phyloP scores from a whole-genome alignment of 2,888 invertebrate genomes.

The Philaethria dido region DNA sequence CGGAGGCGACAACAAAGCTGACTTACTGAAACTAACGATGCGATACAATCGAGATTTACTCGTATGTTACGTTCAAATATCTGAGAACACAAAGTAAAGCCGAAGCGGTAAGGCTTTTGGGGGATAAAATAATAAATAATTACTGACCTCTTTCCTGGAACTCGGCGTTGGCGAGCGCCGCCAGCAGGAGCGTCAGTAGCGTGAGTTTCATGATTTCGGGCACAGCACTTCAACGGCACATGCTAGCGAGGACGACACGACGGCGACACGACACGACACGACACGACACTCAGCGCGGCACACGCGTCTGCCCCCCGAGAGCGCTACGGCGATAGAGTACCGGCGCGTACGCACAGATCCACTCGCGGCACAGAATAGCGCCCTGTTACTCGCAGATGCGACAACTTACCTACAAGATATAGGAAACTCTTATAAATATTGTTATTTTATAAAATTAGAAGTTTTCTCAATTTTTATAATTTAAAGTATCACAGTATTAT shows the following conservation, averaged over 20 bases:
- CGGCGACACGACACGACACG: slow-evolving; percentile 34
- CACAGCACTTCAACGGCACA: slow-evolving; percentile 56
- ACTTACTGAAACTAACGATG: background rate
- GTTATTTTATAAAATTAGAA: too few relatives aligned
- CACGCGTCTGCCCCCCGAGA: slow-evolving; percentile 63
- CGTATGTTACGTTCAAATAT: background rate
- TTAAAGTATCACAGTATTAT: background rate
- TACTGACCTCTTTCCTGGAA: slow-evolving; percentile 73
- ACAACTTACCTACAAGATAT: background rate
- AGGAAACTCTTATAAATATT: background rate
- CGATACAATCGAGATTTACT: too few relatives aligned
- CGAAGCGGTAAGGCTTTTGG: slow-evolving; percentile 17
- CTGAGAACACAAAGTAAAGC: background rate
- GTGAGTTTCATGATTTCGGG: slow-evolving; percentile 50
- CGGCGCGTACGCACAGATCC: slow-evolving; percentile 58
- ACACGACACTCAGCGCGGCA: slow-evolving; percentile 41
- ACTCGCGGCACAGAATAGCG: slow-evolving; percentile 50
- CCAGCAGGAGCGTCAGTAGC: slow-evolving; percentile 52
- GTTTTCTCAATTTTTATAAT: too few relatives aligned
- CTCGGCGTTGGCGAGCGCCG: slow-evolving; percentile 57
- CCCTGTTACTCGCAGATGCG: too few relatives aligned
- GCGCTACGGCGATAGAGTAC: slow-evolving; percentile 61
- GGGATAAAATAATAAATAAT: slow-evolving; percentile 26
- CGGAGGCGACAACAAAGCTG: background rate
- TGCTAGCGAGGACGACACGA: slow-evolving; percentile 56